Evolutionary conservation across 2,888 invertebrate species (phyloP), one percentile per base, ranked within the genome.

Genomic region (Drosophila helvetica): DNA sequence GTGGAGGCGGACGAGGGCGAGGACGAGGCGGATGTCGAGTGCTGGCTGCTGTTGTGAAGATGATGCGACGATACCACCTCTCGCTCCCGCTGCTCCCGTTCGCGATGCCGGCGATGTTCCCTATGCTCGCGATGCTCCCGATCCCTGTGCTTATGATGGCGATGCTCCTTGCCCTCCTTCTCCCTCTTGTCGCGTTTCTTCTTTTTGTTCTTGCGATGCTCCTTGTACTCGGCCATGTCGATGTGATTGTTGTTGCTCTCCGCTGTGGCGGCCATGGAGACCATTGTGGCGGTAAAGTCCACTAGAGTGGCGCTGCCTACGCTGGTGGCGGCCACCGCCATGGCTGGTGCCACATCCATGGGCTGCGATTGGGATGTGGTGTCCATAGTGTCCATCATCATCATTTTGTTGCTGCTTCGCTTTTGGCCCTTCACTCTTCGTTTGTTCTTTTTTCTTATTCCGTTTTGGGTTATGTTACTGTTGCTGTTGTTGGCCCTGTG

Each of bases 101-200:
- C 75, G 19, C 80, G 77, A 42, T 77, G 70, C 7, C 53, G 77
- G 8, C 84, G 81, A 70, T 73, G 77, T 6, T 67, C 64, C 10
- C 77, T 75, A 47, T 85, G 83, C 42, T 85, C 84, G 8, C 86
- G 86, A 61, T 85, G 86, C 33, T 87, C 76, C 55, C 89, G 85
- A 60, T 84, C 66, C 33, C 66, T 18, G 43, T 66, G 84, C 51
- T 87, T 77, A 69, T 88, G 89, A 30, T 84, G 73, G 46, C 88
- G 86, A 77, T 90, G 89, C 63, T 90, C 89, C 67, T 86, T 90
- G 63, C 90, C 91, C 78, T 90, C 91, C n/a, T 60, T 54, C 75
- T 92, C 92, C 59, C 91, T 89, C 79, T 92, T 92, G 66, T 91
- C 92, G 46, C 92, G 91, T 76, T 92, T 92, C 79, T 92, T 92